Evolutionary conservation across 2,797 vertebrate species (phyloP), one percentile per base, ranked within the genome.

Genomic region (Naso thynnoides): DNA sequence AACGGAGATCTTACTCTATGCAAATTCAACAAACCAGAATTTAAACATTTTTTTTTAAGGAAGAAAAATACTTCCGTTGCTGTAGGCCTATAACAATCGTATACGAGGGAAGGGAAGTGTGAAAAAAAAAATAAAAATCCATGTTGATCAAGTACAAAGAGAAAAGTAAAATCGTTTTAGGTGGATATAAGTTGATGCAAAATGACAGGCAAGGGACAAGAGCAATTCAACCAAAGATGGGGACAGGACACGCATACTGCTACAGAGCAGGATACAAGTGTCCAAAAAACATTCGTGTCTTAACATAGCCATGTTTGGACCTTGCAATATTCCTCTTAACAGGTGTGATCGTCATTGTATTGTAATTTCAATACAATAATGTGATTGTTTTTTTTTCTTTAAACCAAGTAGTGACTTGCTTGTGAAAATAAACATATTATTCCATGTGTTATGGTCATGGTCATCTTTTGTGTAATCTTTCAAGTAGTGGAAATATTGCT

Each of bases 361-460:
- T 85, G 73, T 78, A 44, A 84, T 80, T 82, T 77, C 23, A 58
- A 47, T 79, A 56, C 48, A 47, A 76, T 58, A 36, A 68, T 71
- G 64, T 65, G 78, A 81, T 79, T 77, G 82, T 64, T 77, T 84
- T 81, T 77, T 84, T 64, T 77, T 84, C 60, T 67, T 73, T 62
- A 78, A 73, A 67, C 39, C 1, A 81, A 66, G 24, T 77, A 63
- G 76, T 84, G 70, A 69, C 81, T 91, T 91, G 86, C 67, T 85
- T 88, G 73, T 78, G 55, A 87, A 86, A 94, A 94, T 91, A 92
- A 93, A 93, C 66, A 72, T 65, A 78, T 67, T 73, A 82, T 81
- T 90, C 81, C 59, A 59, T 66, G 33, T 63, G 56, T 75, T 36
- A 19, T 70, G 27, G 59, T 33, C 49, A 50, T 45, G 39, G 23